Conservation (phyloP, 2,113 vertebrate genomes). For the Antennarius striatus region DNA sequence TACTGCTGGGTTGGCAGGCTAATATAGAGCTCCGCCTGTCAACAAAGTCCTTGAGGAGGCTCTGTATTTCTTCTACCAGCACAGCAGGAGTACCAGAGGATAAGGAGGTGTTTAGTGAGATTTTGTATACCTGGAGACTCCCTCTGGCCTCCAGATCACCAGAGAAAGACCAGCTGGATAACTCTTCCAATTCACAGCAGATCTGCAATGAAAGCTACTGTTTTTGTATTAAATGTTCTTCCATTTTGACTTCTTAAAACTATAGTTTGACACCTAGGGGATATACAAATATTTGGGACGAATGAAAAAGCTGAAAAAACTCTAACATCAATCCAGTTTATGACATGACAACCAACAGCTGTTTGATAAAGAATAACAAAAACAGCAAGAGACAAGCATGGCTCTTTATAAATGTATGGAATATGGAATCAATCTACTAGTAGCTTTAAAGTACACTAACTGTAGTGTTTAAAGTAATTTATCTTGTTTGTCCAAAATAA, state of each 20-base stretch:
- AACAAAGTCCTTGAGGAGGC: constrained; percentile 86
- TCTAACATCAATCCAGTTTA: no score
- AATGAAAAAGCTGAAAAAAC: no score
- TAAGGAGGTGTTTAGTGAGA: constrained; percentile 45
- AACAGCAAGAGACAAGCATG: no score
- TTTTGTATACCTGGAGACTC: constrained; percentile 85
- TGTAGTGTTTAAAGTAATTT: no score
- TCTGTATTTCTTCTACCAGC: constrained; percentile 81
- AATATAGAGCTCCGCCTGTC: constrained; percentile 83
- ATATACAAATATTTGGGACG: neutral
- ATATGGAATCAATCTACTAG: no score
- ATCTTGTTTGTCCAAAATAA: no score
- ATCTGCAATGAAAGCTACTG: constrained; percentile 78
- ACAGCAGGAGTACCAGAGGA: constrained; percentile 57
- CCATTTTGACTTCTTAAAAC: neutral
- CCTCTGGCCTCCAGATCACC: constrained; percentile 81
- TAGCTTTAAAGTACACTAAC: no score
- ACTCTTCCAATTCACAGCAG: constrained; percentile 89
- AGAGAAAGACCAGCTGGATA: constrained; percentile 81
- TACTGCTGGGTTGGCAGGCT: constrained; percentile 83
- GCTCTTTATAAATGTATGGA: no score
- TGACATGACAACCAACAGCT: no score
- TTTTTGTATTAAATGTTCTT: constrained; percentile 1
- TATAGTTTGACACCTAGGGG: neutral
- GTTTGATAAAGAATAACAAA: no score